phyloP scores from a whole-genome alignment of 2,113 vertebrate genomes.

The Malurus alboscapulatus region DNA sequence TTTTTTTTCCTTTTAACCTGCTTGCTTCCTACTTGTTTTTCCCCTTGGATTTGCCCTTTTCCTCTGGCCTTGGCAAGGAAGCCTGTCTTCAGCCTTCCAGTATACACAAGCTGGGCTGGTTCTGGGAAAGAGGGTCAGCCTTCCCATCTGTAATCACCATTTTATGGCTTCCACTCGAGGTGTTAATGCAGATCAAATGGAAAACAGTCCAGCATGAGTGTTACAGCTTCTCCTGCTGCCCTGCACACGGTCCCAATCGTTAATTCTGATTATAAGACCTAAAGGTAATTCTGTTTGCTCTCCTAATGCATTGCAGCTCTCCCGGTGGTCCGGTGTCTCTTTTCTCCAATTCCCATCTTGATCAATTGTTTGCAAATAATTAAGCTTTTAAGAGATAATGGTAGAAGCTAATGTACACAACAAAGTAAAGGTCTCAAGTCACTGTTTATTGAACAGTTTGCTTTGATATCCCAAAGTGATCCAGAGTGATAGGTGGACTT shows the following conservation, averaged over 20 bases:
- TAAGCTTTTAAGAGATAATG: constrained; percentile 86
- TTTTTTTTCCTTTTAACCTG: neutral
- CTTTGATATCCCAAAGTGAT: constrained; percentile 72
- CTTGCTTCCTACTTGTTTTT: neutral
- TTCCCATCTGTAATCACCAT: constrained; percentile 73
- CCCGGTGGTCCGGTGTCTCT: constrained; percentile 73
- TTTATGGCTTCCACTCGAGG: constrained; percentile 81
- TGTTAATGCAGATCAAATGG: constrained; percentile 85
- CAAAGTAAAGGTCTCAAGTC: constrained; percentile 72
- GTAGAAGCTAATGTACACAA: constrained; percentile 78
- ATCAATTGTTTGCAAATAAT: constrained; percentile 90
- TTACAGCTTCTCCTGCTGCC: constrained; percentile 57
- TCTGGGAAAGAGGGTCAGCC: constrained; percentile 69
- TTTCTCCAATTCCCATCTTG: constrained; percentile 81
- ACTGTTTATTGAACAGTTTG: constrained; percentile 69
- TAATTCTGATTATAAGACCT: constrained; percentile 81
- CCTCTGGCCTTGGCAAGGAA: neutral
- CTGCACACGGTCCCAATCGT: constrained; percentile 58
- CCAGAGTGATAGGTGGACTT: constrained; percentile 41
- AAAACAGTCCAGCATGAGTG: constrained; percentile 74
- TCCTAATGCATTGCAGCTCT: constrained; percentile 79
- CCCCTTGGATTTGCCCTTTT: neutral
- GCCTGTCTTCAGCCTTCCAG: neutral
- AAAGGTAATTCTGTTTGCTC: constrained; percentile 82
- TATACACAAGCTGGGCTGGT: constrained; percentile 33